Evolutionary conservation across 1,140 invertebrate genomes (phyloP), one percentile per base, ranked within the genome.

Genomic region (Drosophila parabipectinata): DNA sequence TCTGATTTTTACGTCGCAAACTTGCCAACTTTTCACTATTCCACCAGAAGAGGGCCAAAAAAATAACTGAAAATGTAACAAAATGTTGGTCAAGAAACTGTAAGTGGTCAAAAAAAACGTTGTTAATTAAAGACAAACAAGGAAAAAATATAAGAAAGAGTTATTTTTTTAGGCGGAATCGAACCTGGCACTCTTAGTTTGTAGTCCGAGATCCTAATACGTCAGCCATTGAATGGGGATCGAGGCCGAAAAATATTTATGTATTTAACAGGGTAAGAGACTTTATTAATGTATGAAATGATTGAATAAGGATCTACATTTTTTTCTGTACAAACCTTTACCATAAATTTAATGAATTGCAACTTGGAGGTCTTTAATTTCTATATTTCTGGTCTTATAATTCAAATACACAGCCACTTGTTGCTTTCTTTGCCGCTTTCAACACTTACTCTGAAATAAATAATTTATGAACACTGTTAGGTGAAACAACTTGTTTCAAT

Each of bases 1-100:
- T 32, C 34, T 24, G 54, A 12, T 60, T 45, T 48, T 52, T 61
- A 44, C 24, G 30, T 53, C 63, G 63, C 52, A 67, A 67, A 67
- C 45, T 67, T 63, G 41, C 58, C 34, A 67, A 67, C 58, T 67
- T 67, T 45, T 32, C 12, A 48, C 14, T 32, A 14, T 12, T 21
- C 8, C 8, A 39, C 8, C 56, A 37, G 34, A 9, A 52, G 37
- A 34, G 39, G 71, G 24, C 1, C 18, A 44, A 14, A 12, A 2
- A 50, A 68, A 15, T 24, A 18, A 21, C 14, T 34, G 14, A 5
- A 59, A 66, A 18, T 30, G 34, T 21, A 60, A 32, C 34, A 47
- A 48, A 58, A 28, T 59, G 24, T 28, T 39, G 44, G 44, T 21
- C 41, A 45, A 18, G 41, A 45, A 18, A n/a, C 4, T 7, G n/a